Conservation (phyloP, 2,888 invertebrate species). For the Ommatoiulus sabulosus region DNA sequence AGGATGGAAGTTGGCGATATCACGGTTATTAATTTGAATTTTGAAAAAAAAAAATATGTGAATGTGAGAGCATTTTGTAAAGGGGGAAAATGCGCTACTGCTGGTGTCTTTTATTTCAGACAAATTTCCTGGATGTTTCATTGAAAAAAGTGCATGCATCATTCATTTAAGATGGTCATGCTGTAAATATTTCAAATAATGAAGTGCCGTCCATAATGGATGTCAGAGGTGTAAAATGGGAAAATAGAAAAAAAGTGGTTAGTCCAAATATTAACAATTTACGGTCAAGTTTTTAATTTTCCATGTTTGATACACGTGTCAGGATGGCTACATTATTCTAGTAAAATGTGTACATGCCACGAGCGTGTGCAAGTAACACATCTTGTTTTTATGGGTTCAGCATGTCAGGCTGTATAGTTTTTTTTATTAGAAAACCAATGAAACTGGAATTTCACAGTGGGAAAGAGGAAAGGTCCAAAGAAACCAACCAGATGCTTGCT, state of each 20-base stretch:
- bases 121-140: background rate
- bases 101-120: background rate
- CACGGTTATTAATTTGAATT: background rate
- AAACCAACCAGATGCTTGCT: background rate
- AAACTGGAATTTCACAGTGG: background rate
- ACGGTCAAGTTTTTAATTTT: background rate
- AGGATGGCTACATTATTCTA: background rate
- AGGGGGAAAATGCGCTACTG: background rate
- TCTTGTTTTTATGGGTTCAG: background rate
- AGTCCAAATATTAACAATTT: background rate
- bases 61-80: background rate
- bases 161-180: no score
- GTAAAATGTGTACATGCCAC: background rate
- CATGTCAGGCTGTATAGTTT: background rate
- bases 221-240: no score
- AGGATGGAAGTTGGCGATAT: conserved; percentile 13
- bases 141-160: no score
- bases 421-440: background rate
- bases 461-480: background rate
- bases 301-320: background rate
- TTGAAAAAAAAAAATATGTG: background rate
- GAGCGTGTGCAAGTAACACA: background rate
- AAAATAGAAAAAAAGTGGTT: no score
- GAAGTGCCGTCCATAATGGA: no score
- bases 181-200: no score